Evolutionary conservation across 1,140 invertebrate genomes (phyloP).

Genomic region (Drosophila leontia): DNA sequence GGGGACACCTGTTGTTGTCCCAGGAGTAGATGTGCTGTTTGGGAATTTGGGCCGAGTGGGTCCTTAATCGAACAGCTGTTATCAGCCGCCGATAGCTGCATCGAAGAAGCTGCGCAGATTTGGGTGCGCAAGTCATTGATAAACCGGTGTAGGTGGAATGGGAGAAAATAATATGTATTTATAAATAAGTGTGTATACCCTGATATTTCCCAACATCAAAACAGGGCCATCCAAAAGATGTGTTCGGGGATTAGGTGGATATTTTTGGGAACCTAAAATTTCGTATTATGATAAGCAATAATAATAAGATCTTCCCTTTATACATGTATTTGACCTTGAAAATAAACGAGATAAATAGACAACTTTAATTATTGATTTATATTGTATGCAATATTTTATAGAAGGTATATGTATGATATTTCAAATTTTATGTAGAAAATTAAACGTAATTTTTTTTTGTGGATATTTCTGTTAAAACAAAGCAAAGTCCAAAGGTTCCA

Average conservation of each 20-base stretch:
- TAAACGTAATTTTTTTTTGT: not conserved
- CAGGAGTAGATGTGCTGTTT: constrained; percentile 22
- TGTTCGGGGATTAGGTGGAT: not conserved
- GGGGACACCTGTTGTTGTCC: constrained; percentile 55
- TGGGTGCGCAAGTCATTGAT: constrained; percentile 72
- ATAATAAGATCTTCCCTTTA: not conserved
- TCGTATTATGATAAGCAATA: constrained; percentile 4
- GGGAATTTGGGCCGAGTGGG: constrained; percentile 17
- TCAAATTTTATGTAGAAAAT: no score
- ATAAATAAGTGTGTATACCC: constrained; percentile 8
- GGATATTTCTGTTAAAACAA: no score
- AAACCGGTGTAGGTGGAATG: constrained; percentile 13
- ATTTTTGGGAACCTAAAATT: constrained; percentile 4
- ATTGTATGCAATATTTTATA: no score
- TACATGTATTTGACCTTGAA: constrained; percentile 9
- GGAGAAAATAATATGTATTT: constrained; percentile 3
- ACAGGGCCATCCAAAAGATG: constrained; percentile 11
- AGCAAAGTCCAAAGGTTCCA: no score
- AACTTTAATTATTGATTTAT: not conserved
- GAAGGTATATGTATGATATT: no score
- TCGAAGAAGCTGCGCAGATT: constrained; percentile 48
- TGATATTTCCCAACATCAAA: constrained; percentile 2
- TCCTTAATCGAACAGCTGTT: constrained; percentile 53
- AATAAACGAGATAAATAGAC: not conserved
- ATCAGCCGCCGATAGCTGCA: constrained; percentile 16